phyloP scores from a whole-genome alignment of 2,797 vertebrate genomes.

The Coranthus polyacanthus region DNA sequence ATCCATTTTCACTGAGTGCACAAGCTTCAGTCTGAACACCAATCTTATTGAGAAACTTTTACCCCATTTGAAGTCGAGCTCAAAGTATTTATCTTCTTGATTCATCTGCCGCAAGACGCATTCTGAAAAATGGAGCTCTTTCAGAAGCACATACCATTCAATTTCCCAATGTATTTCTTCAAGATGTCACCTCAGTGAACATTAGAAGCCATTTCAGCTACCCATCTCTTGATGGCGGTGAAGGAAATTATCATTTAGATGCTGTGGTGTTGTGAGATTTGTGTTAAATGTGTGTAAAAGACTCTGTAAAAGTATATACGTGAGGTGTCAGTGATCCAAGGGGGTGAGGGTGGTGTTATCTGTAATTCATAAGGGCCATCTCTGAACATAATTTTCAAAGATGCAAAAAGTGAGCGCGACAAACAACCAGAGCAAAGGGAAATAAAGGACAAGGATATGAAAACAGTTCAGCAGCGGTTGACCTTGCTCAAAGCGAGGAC shows the following conservation, averaged over 20 bases:
- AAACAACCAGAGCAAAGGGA: slow-evolving; percentile 33
- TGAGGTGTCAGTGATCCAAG: slow-evolving; percentile 10
- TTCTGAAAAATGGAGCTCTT: slow-evolving; percentile 7
- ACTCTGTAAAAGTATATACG: slow-evolving; percentile 22
- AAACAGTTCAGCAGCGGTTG: slow-evolving; percentile 11
- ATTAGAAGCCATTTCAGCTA: slow-evolving; percentile 26
- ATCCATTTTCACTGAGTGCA: slow-evolving; percentile 6
- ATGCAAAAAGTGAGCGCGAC: slow-evolving; percentile 12
- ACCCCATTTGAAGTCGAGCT: slow-evolving; percentile 5
- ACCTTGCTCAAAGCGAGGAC: slow-evolving; percentile 26
- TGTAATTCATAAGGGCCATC: slow-evolving; percentile 52
- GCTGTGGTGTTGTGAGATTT: slow-evolving; percentile 2
- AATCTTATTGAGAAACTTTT: slow-evolving; percentile 5
- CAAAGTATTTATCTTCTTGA: slow-evolving; percentile 20
- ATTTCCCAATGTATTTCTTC: slow-evolving; percentile 30
- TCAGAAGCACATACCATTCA: slow-evolving; percentile 16
- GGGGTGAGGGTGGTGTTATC: slow-evolving; percentile 18
- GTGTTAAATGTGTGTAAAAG: slow-evolving; percentile 5
- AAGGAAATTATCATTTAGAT: slow-evolving; percentile 32
- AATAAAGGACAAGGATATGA: slow-evolving; percentile 4
- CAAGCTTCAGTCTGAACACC: not conserved
- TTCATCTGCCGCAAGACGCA: slow-evolving; percentile 3
- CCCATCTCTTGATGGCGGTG: not conserved
- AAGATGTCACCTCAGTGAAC: slow-evolving; percentile 12
- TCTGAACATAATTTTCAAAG: slow-evolving; percentile 42